Conservation (phyloP, 2,113 vertebrate genomes). For the Proterorhinus semilunaris region DNA sequence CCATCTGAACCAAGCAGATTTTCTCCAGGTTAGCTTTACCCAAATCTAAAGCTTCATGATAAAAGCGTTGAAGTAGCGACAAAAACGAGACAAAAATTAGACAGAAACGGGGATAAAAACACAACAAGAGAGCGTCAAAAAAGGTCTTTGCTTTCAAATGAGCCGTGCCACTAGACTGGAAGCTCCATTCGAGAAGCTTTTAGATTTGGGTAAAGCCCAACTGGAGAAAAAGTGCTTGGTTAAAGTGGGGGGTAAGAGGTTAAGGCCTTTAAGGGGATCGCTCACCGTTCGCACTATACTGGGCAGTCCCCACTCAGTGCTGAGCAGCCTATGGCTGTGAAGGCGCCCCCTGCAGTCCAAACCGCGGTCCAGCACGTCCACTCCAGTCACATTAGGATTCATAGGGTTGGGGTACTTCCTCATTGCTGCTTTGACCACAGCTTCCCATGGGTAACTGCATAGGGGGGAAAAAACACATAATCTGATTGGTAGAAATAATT, state of each 20-base stretch:
- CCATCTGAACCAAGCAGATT: too few relatives aligned
- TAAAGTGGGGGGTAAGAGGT: not conserved
- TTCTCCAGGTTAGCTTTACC: too few relatives aligned
- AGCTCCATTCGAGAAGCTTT: too few relatives aligned
- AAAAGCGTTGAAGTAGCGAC: too few relatives aligned
- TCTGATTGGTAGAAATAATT: not conserved
- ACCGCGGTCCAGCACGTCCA: slow-evolving; percentile 89
- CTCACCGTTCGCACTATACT: slow-evolving; percentile 90
- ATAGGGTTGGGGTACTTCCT: slow-evolving; percentile 98
- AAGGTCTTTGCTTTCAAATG: too few relatives aligned
- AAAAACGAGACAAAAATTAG: too few relatives aligned
- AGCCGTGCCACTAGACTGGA: too few relatives aligned
- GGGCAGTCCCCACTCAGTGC: slow-evolving; percentile 95
- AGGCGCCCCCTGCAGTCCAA: slow-evolving; percentile 86
- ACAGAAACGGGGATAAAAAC: too few relatives aligned
- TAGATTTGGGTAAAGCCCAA: too few relatives aligned
- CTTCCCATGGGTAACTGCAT: slow-evolving; percentile 94
- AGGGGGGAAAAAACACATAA: slow-evolving; percentile 9
- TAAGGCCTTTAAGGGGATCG: slow-evolving; percentile 20
- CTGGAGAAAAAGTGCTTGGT: too few relatives aligned
- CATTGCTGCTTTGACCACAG: slow-evolving; percentile 94
- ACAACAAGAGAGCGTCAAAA: too few relatives aligned
- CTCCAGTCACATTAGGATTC: slow-evolving; percentile 94
- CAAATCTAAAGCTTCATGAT: too few relatives aligned
- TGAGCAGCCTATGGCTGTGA: slow-evolving; percentile 95